These are phyloP conservation scores for Sphecodes monilicornis DNA, from an alignment of 2,888 invertebrate genomes.

Conservation along the genomic window DNA sequence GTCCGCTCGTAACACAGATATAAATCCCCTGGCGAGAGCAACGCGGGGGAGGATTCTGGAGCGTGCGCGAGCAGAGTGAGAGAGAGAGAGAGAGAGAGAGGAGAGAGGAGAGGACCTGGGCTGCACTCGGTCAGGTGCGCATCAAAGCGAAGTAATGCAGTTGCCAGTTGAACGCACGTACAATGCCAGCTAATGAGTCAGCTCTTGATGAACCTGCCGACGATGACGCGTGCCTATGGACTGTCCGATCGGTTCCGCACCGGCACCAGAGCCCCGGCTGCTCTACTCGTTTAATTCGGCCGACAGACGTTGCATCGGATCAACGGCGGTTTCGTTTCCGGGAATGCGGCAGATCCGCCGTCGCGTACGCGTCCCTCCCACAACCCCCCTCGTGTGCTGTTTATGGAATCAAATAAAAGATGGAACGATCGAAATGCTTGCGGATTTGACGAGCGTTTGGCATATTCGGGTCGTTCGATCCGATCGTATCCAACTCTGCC, in stretches of 20 bases:
- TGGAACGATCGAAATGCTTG: neutral
- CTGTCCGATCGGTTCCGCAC: constrained; percentile 59
- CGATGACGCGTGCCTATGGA: constrained; percentile 45
- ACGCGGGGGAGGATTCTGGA: neutral
- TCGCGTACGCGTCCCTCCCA: neutral
- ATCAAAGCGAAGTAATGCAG: constrained; percentile 67
- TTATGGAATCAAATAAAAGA: constrained; percentile 19
- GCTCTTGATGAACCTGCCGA: constrained; percentile 58
- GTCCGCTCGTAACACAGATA: constrained; percentile 49
- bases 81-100: neutral
- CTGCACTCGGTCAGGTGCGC: constrained; percentile 57
- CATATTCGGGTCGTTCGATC: constrained; percentile 21
- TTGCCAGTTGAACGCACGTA: constrained; percentile 59
- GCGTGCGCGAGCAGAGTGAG: neutral
- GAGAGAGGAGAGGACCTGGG: neutral
- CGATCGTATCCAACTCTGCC: neutral
- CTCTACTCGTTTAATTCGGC: constrained; percentile 38
- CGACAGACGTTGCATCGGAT: constrained; percentile 25
- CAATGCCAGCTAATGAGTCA: constrained; percentile 64
- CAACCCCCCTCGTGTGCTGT: neutral
- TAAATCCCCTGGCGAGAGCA: constrained; percentile 39
- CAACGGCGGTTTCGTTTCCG: constrained; percentile 37
- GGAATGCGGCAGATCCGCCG: constrained; percentile 8
- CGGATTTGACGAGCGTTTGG: constrained; percentile 10
- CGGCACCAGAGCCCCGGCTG: neutral